Conservation (phyloP, 2,888 invertebrate genomes). For the Volucella bombylans region DNA sequence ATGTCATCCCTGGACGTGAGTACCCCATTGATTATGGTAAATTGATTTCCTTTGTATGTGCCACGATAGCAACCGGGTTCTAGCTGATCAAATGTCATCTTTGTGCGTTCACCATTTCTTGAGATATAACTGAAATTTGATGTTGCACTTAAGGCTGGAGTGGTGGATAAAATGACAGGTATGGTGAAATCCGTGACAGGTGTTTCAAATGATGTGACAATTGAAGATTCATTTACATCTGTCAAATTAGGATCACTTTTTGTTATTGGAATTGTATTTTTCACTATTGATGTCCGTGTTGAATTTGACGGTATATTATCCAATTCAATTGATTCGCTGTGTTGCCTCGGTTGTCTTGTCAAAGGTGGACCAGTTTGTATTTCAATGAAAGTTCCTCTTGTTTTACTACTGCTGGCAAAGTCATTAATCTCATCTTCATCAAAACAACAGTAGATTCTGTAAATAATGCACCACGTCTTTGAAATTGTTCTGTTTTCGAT, state of each 20-base stretch:
- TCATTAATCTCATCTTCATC: slow-evolving; percentile 15
- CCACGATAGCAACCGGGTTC: slow-evolving; percentile 19
- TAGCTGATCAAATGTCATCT: slow-evolving; percentile 58
- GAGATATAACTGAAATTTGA: slow-evolving; percentile 58
- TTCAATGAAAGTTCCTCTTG: slow-evolving; percentile 26
- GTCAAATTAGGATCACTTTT: not conserved
- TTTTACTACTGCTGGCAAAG: not conserved
- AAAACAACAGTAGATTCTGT: slow-evolving; percentile 42
- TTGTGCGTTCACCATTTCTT: slow-evolving; percentile 28
- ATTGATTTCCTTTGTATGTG: slow-evolving; percentile 39
- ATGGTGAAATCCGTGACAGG: slow-evolving; percentile 4
- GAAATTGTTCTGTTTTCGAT: not conserved
- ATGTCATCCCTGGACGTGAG: slow-evolving; percentile 21
- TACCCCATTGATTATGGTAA: slow-evolving; percentile 36
- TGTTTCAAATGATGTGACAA: not conserved
- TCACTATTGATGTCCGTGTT: not conserved
- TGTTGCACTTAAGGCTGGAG: slow-evolving; percentile 45
- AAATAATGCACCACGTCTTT: slow-evolving; percentile 5
- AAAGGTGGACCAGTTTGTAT: slow-evolving; percentile 44
- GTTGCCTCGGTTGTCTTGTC: slow-evolving; percentile 39
- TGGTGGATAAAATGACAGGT: slow-evolving; percentile 18
- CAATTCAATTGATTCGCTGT: slow-evolving; percentile 23
- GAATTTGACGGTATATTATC: slow-evolving; percentile 1
- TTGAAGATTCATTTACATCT: slow-evolving; percentile 24
- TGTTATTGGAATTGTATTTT: not conserved